phyloP scores from a whole-genome alignment of 1,140 invertebrate genomes.

The Drosophila ogumai region DNA sequence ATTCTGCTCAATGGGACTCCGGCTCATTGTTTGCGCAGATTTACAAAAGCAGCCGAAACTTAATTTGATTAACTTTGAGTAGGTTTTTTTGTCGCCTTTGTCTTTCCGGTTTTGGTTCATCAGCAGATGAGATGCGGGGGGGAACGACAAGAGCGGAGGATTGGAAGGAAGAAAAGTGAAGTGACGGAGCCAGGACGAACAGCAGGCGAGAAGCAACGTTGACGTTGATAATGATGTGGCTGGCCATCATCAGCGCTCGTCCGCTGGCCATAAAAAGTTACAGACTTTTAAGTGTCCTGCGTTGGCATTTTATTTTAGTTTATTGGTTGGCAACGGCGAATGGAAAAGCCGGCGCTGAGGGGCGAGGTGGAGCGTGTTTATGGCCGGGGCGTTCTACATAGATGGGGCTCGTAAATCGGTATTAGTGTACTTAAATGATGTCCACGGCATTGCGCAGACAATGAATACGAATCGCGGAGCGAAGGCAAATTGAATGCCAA shows the following conservation, averaged over 20 bases:
- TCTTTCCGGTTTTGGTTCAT: constrained; percentile 70
- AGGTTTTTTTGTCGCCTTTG: constrained; percentile 59
- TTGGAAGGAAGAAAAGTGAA: not conserved
- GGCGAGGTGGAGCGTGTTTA: constrained; percentile 43
- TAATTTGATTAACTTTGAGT: constrained; percentile 80
- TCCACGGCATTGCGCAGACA: constrained; percentile 37
- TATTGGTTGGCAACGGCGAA: constrained; percentile 58
- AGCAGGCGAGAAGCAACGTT: constrained; percentile 32
- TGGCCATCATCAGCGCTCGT: constrained; percentile 54
- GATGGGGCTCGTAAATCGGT: constrained; percentile 63
- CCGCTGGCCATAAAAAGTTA: constrained; percentile 51
- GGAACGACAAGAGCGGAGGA: constrained; percentile 17
- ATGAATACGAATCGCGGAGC: constrained; percentile 34
- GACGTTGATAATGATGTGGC: constrained; percentile 72
- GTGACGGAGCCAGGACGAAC: constrained; percentile 14
- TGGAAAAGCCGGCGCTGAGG: constrained; percentile 26
- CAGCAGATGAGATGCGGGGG: constrained; percentile 32
- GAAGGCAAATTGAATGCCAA: constrained; percentile 48
- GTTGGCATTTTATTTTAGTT: constrained; percentile 68
- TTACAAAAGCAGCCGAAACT: constrained; percentile 66
- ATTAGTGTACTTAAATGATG: constrained; percentile 65
- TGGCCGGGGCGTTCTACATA: constrained; percentile 49
- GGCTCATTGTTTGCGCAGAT: constrained; percentile 62
- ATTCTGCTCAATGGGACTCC: constrained; percentile 15
- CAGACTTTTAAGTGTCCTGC: constrained; percentile 68